Base-by-base conservation (phyloP, 2,888 invertebrate genomes). In the Hedya salicella region DNA sequence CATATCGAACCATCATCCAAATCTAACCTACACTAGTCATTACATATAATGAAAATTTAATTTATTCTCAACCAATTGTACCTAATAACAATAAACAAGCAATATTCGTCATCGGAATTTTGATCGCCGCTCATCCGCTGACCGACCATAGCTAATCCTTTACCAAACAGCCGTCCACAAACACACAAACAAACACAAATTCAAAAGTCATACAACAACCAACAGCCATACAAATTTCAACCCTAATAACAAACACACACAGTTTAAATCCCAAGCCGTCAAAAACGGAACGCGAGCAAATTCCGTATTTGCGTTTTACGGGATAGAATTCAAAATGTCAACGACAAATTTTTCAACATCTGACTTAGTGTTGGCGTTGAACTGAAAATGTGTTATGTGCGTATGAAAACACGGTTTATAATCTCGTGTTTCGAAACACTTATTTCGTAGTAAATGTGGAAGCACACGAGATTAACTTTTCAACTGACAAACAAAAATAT, bases 401-500 rank as follows among this genome's bases (percentile, higher is more conserved):
- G 5, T 48, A 0, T n/a, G 4, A 13, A 48, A 6, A 21, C 56
- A 63, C 8, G 19, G 62, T 63, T 3, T 17, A 17, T 54, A 54
- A 48, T 48, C 48, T 25, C 6, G 21, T 39, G 14, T 14, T 25
- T 19, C 0, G 8, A 17, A 16, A 32, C 40, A n/a, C 11, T 32
- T 6, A 17, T 30, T 46, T 32, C 9, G 32, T 32, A 32, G 44
- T 57, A 44, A 16, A 57, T 32, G 13, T 36, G 5, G 4, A 13
- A 32, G 36, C 16, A 48, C 19, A 21, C 32, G 17, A 52, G 59
- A 65, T 65, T 65, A 65, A 59, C 59, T 52, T 59, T 59, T 52
- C 46, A 65, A 44, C 44, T 65, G 65, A 65, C 57, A 65, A 52
- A 65, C 52, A 60, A 65, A 59, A 65, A 65, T 52, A 65, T 59